Evolutionary conservation across 2,113 vertebrate species (phyloP).

Genomic region (Podiceps cristatus): DNA sequence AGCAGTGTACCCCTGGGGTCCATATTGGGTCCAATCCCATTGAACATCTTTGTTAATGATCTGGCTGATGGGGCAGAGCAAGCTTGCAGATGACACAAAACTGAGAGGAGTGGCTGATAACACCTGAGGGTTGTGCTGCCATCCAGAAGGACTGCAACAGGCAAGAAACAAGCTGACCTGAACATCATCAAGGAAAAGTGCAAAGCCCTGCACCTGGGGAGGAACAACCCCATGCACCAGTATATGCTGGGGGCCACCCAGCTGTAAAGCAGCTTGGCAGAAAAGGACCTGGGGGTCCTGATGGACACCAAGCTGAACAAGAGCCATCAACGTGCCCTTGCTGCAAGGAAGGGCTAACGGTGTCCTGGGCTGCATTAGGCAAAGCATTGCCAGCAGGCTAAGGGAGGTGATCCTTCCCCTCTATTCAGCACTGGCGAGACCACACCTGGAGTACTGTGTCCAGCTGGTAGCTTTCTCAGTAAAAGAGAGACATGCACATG

Average conservation of each 20-base stretch:
- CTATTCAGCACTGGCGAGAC: neutral
- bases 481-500: neutral
- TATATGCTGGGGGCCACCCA: neutral
- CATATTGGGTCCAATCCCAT: too few relatives aligned
- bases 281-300: neutral
- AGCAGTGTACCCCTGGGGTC: neutral
- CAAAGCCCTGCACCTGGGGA: neutral
- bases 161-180: too few relatives aligned
- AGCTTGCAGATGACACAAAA: too few relatives aligned
- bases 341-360: neutral
- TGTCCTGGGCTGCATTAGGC: neutral
- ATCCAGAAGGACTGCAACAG: too few relatives aligned
- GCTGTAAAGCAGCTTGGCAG: neutral
- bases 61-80: too few relatives aligned
- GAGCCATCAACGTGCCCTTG: neutral
- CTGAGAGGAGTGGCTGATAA: too few relatives aligned
- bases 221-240: neutral
- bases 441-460: neutral
- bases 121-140: too few relatives aligned
- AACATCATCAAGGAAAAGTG: too few relatives aligned
- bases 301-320: neutral
- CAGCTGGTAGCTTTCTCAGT: neutral
- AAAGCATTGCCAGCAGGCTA: neutral
- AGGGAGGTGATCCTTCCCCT: neutral
- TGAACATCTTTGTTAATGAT: too few relatives aligned